These are phyloP conservation scores for Nyctereutes procyonoides DNA, from an alignment of 2,113 vertebrate genomes.

Conservation along the genomic window DNA sequence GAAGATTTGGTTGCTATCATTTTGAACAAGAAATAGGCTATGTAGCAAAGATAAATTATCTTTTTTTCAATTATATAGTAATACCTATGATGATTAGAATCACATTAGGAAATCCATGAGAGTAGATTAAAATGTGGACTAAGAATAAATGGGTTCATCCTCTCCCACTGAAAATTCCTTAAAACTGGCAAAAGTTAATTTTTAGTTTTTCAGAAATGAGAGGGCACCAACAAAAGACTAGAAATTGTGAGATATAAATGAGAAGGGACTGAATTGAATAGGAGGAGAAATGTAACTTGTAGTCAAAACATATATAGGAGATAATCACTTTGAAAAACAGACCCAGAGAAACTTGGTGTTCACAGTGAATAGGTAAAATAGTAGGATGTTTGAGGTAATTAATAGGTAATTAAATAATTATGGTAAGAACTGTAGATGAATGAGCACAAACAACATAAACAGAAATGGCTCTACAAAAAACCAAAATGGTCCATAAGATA, in stretches of 20 bases:
- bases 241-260: conserved; percentile 11
- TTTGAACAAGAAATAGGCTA: conserved; percentile 52
- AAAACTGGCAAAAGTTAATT: conserved; percentile 18
- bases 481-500: neutral
- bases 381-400: neutral
- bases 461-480: conserved; percentile 34
- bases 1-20: conserved; percentile 56
- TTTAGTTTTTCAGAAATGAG: neutral
- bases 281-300: neutral
- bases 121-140: neutral
- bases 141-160: neutral
- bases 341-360: neutral
- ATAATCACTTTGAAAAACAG: neutral
- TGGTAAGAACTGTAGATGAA: neutral
- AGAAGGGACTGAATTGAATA: neutral
- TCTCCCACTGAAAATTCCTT: conserved; percentile 1
- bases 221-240: neutral
- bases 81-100: conserved; percentile 4
- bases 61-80: neutral
- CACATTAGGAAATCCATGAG: neutral
- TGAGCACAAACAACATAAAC: neutral
- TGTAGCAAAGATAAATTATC: conserved; percentile 37
- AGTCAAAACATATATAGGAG: neutral
- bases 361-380: neutral
- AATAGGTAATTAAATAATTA: conserved; percentile 1